These are phyloP conservation scores for Pyxicephalus adspersus DNA, from an alignment of 2,113 vertebrate species.

Conservation along the genomic window DNA sequence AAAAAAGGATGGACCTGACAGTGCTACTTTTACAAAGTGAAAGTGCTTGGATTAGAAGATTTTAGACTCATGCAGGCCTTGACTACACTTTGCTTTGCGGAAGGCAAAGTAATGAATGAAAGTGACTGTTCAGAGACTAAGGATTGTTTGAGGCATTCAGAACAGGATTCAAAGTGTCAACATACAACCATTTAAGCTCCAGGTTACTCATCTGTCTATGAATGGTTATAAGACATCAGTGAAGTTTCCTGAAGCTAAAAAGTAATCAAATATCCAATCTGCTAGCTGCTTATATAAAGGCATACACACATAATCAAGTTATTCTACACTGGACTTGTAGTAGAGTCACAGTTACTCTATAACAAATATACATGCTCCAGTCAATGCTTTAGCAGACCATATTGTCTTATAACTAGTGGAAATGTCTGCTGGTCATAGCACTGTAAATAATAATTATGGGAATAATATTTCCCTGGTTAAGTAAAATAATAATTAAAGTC, in stretches of 20 bases:
- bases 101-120: constrained; percentile 61
- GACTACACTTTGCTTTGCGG: constrained; percentile 62
- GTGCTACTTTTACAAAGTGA: constrained; percentile 72
- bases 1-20: constrained; percentile 52
- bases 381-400: constrained; percentile 72
- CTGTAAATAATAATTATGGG: constrained; percentile 69
- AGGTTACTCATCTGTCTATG: constrained; percentile 59
- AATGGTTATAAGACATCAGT: constrained; percentile 35
- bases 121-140: constrained; percentile 45
- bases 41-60: constrained; percentile 67
- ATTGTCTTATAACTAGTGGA: constrained; percentile 64
- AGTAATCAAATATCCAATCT: constrained; percentile 53
- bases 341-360: background rate
- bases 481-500: constrained; percentile 57
- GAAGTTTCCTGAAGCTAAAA: constrained; percentile 55
- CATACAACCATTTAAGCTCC: constrained; percentile 55
- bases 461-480: constrained; percentile 61
- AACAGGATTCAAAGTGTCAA: constrained; percentile 56
- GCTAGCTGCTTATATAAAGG: constrained; percentile 68
- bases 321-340: constrained; percentile 63
- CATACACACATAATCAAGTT: constrained; percentile 61
- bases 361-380: constrained; percentile 64
- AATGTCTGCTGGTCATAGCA: constrained; percentile 69
- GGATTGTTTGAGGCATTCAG: constrained; percentile 57
- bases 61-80: constrained; percentile 71